Conservation (phyloP, 1,140 invertebrate species). For the Brachystomella parvula region DNA sequence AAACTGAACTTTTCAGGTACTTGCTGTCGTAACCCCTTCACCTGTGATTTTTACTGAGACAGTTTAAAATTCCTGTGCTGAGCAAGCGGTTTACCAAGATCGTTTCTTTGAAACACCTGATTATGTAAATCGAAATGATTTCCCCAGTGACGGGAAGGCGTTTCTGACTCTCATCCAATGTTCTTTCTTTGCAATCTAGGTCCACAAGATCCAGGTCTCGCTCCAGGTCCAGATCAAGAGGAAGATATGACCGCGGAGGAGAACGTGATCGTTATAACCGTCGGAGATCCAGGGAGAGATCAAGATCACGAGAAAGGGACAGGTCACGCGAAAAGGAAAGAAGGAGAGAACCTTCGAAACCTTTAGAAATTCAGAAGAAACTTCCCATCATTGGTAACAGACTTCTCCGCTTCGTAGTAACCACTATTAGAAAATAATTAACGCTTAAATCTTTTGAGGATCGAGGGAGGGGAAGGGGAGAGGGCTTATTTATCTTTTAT, state of each 20-base stretch:
- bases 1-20: constrained; percentile 20
- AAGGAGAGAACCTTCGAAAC: constrained; percentile 10
- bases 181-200: not conserved
- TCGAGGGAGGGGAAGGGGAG: no score
- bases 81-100: not conserved
- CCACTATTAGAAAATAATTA: no score
- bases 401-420: constrained; percentile 30
- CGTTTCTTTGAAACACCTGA: not conserved
- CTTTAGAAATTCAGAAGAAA: constrained; percentile 8
- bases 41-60: constrained; percentile 11
- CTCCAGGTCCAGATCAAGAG: constrained; percentile 31
- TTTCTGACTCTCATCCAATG: not conserved
- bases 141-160: not conserved
- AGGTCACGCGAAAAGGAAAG: constrained; percentile 12
- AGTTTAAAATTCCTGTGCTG: not conserved
- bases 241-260: constrained; percentile 13
- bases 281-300: constrained; percentile 18
- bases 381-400: constrained; percentile 37
- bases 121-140: not conserved
- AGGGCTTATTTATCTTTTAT: no score
- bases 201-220: constrained; percentile 22
- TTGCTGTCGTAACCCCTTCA: not conserved
- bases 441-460: no score
- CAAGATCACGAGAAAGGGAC: constrained; percentile 7
- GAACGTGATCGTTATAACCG: constrained; percentile 10